Base-by-base conservation (phyloP, 2,888 invertebrate genomes). In the Coenonympha glycerion region DNA sequence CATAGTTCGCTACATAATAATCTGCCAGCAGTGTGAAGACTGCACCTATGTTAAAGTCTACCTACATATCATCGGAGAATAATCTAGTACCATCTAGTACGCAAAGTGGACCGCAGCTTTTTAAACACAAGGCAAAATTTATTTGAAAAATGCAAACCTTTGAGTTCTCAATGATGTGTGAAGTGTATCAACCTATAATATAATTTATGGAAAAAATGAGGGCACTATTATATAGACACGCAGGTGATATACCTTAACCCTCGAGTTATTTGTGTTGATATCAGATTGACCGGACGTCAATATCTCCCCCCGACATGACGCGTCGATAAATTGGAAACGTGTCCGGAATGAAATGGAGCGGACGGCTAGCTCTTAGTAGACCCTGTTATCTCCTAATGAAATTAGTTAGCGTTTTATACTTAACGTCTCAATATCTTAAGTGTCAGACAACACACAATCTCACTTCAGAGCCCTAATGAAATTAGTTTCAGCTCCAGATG, bases 281-380 rank as follows among this genome's bases (percentile, higher is more conserved):
- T 47, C 24, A 42, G 40, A 52, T 52, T 39, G 49, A 48, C 39
- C 50, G 54, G 60, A 58, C 61, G 63, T 58, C 61, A 52, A 55
- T 51, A 49, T 60, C 58, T 48, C 40, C 34, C 24, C 47, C 53
- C 28, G 18, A 42, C 49, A 52, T 9, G 44, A 33, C 63, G 60
- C 62, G 61, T 64, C 73, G 73, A 79, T 80, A 81, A 77, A 83
- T 84, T 83, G 80, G 79, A 83, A 79, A 83, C 84, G 82, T 84
- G 84, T 76, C 68, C 50, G 49, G 60, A 61, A 58, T 63, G 52
- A 53, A 46, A 57, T 53, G 19, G 50, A 37, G 42, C 48, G 49
- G 51, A 51, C 44, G 51, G 45, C 18, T 37, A 37, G 31, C 30
- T 26, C 15, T 26, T 31, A 36, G 44, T 33, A 39, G 28, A 31